These are phyloP conservation scores for Philhelius pedissequus DNA, from an alignment of 2,888 invertebrate species.

Conservation along the genomic window DNA sequence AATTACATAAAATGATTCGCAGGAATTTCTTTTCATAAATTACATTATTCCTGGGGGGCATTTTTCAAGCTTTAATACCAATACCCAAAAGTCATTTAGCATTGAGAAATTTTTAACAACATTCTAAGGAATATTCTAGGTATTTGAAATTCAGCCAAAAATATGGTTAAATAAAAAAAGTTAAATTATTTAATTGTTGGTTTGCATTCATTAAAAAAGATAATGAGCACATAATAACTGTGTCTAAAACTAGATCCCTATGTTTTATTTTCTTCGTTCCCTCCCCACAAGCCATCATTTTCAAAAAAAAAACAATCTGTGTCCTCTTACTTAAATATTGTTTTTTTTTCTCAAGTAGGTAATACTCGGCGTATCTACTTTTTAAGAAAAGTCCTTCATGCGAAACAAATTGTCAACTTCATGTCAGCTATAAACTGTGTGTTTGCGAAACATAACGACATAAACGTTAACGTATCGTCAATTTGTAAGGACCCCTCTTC, in stretches of 20 bases:
- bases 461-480: slow-evolving; percentile 54
- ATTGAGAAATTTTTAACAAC: too few relatives aligned
- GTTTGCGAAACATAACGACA: slow-evolving; percentile 36
- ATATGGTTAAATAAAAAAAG: too few relatives aligned
- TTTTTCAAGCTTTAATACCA: too few relatives aligned
- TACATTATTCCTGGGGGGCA: too few relatives aligned
- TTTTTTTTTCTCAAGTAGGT: background rate
- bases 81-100: too few relatives aligned
- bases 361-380: slow-evolving; percentile 9
- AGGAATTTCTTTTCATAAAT: too few relatives aligned
- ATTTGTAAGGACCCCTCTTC: slow-evolving; percentile 51
- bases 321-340: background rate
- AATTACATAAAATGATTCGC: too few relatives aligned
- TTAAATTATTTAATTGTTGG: background rate
- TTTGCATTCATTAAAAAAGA: background rate
- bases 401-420: slow-evolving; percentile 54
- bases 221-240: background rate
- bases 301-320: slow-evolving; percentile 5
- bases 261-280: background rate
- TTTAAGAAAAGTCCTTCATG: slow-evolving; percentile 18
- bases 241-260: background rate
- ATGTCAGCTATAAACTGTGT: slow-evolving; percentile 55
- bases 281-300: background rate
- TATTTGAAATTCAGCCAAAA: too few relatives aligned
- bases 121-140: too few relatives aligned